Conservation (phyloP, 2,888 invertebrate genomes). For the Leptinotarsa rubiginosa region DNA sequence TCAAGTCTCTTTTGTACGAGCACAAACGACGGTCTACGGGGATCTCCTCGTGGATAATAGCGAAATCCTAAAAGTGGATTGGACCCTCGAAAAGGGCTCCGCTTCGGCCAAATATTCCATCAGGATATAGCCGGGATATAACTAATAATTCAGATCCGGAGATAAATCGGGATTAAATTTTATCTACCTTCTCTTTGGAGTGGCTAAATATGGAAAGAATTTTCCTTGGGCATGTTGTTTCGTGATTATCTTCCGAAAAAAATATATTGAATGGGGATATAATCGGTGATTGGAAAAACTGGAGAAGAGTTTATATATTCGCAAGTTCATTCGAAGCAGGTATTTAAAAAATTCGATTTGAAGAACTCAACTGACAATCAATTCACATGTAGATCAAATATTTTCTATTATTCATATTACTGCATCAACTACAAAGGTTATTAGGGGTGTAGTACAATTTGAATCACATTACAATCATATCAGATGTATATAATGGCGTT, state of each 20-base stretch:
- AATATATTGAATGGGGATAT: slow-evolving; percentile 14
- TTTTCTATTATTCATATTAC: too few relatives aligned
- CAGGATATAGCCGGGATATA: slow-evolving; percentile 51
- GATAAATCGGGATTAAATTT: slow-evolving; percentile 53
- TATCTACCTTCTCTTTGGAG: slow-evolving; percentile 36
- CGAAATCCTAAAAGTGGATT: slow-evolving; percentile 57
- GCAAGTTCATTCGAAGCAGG: background rate
- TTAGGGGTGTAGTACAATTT: too few relatives aligned
- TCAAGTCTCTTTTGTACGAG: slow-evolving; percentile 56
- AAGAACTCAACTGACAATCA: too few relatives aligned
- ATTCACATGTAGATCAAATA: too few relatives aligned
- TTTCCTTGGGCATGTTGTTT: slow-evolving; percentile 19
- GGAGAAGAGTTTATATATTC: background rate
- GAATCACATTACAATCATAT: too few relatives aligned
- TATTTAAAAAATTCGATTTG: too few relatives aligned
- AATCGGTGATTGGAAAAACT: slow-evolving; percentile 2
- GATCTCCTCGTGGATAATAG: slow-evolving; percentile 57
- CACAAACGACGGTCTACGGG: slow-evolving; percentile 51
- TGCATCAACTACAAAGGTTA: too few relatives aligned
- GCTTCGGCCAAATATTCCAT: slow-evolving; percentile 53
- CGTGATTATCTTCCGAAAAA: background rate
- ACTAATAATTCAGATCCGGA: slow-evolving; percentile 55
- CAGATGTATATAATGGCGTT: too few relatives aligned
- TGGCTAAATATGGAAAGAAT: slow-evolving; percentile 17
- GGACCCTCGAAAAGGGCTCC: slow-evolving; percentile 49